Conservation (phyloP, 37 sponge, comb jelly and placozoan species). For the Spongilla lacustris region DNA sequence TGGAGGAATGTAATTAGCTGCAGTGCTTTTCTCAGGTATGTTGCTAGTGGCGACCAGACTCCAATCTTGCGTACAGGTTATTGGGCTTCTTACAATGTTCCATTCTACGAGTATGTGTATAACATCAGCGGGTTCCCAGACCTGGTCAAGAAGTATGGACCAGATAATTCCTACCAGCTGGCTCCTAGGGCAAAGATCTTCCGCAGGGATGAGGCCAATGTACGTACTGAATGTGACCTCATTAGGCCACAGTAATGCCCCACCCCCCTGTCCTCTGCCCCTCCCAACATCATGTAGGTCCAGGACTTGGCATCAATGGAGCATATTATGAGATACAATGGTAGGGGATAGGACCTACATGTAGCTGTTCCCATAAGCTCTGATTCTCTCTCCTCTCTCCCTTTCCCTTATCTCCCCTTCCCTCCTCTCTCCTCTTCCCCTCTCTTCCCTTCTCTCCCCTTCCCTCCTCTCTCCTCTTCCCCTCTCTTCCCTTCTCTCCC, state of each 20-base stretch:
- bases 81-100: conserved; percentile 82
- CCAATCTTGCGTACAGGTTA: conserved; percentile 62
- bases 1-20: too few species aligned
- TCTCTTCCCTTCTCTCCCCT: neutral
- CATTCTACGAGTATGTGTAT: conserved; percentile 70
- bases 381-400: neutral
- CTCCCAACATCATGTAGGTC: conserved; percentile 3
- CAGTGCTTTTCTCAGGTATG: conserved; percentile 19
- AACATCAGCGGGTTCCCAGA: conserved; percentile 48
- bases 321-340: conserved; percentile 63
- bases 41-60: conserved; percentile 63
- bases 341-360: neutral
- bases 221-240: neutral
- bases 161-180: conserved; percentile 38
- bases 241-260: too few species aligned
- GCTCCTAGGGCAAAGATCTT: conserved; percentile 75
- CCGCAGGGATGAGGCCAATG: conserved; percentile 65
- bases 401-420: neutral
- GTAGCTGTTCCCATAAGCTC: neutral
- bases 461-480: too few species aligned
- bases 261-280: neutral
- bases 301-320: conserved; percentile 38
- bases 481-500: too few species aligned
- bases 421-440: neutral
- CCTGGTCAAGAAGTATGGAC: conserved; percentile 36